Evolutionary conservation across 35 echinoderm and acorn worm species (phyloP).

Genomic region (Ophioderma brevispina): DNA sequence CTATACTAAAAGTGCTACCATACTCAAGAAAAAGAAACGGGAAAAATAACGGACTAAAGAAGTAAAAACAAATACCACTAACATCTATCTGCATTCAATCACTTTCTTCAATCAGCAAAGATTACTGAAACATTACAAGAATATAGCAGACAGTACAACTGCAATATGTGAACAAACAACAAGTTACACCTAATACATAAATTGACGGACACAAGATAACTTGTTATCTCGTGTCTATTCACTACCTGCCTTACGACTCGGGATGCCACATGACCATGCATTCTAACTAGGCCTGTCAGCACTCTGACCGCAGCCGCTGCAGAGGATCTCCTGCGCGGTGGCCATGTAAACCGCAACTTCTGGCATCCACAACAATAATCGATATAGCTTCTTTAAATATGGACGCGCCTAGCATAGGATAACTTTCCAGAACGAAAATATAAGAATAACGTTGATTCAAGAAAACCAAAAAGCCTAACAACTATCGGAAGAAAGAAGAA

Average conservation of each 20-base stretch:
- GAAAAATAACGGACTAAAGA: too few species aligned
- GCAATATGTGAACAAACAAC: too few species aligned
- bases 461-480: not conserved
- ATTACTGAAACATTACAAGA: too few species aligned
- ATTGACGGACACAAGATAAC: not conserved
- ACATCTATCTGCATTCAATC: too few species aligned
- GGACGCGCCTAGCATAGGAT: conserved; percentile 51
- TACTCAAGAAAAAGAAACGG: too few species aligned
- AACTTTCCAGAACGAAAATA: not conserved
- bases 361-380: not conserved
- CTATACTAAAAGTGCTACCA: too few species aligned
- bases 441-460: not conserved
- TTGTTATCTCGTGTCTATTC: not conserved
- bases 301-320: conserved; percentile 4
- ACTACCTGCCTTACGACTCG: conserved; percentile 33
- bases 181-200: too few species aligned
- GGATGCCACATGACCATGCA: conserved; percentile 43
- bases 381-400: conserved; percentile 11
- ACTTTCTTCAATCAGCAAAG: too few species aligned
- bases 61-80: too few species aligned
- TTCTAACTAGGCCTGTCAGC: conserved; percentile 16
- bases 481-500: not conserved
- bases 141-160: too few species aligned
- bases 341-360: conserved; percentile 35
- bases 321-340: conserved; percentile 35